Percentiles rank a stretch among this genome's conserved stretches.
These are phyloP conservation scores for Clistopyga incitator DNA, from an alignment of 2,888 invertebrate genomes.

Conservation along the genomic window DNA sequence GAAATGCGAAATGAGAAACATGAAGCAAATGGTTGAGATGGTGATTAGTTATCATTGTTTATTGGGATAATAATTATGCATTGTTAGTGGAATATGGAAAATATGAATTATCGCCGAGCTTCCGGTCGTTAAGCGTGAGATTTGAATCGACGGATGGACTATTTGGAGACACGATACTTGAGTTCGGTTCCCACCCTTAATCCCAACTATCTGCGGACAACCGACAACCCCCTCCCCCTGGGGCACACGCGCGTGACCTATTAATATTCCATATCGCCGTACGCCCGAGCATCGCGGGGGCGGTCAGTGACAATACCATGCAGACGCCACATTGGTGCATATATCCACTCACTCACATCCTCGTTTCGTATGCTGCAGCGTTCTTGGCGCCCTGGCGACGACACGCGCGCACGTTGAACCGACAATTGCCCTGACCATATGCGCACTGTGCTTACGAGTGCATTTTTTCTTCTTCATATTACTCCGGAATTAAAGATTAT, in stretches of 20 bases:
- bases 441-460: conserved; percentile 16
- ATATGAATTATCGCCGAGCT: background rate
- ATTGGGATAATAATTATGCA: too few relatives aligned
- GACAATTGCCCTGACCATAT: conserved; percentile 39
- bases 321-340: conserved; percentile 5
- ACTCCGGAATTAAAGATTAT: background rate
- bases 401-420: conserved; percentile 25
- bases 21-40: too few relatives aligned
- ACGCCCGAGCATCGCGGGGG: conserved; percentile 49
- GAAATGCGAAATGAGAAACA: too few relatives aligned
- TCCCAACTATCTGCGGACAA: conserved; percentile 28
- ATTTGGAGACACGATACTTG: background rate
- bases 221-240: conserved; percentile 21
- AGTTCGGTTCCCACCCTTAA: conserved; percentile 46
- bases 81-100: too few relatives aligned
- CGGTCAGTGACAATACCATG: conserved; percentile 46
- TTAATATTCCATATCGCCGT: conserved; percentile 67
- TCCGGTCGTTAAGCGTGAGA: background rate
- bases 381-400: conserved; percentile 33
- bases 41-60: too few relatives aligned
- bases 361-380: conserved; percentile 6
- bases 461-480: conserved; percentile 18
- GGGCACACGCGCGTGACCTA: conserved; percentile 64
- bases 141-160: background rate
- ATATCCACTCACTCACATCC: background rate